Evolutionary conservation across 2,888 invertebrate species (phyloP).

Genomic region (Choreutis nemorana): DNA sequence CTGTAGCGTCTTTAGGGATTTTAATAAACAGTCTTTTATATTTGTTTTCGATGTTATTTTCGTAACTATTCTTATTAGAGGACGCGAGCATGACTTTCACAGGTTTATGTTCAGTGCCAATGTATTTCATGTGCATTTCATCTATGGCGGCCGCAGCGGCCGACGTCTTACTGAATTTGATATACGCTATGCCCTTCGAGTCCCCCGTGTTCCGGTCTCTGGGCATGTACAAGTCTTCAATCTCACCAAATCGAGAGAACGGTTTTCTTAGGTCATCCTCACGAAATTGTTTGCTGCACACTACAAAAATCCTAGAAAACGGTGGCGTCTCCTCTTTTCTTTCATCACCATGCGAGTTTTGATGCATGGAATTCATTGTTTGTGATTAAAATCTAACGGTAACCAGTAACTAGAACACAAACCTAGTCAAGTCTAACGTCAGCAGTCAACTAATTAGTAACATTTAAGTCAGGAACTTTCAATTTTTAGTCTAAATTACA

Average conservation of each 20-base stretch:
- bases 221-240: conserved; percentile 90
- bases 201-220: conserved; percentile 84
- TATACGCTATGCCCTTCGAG: conserved; percentile 90
- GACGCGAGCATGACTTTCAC: conserved; percentile 91
- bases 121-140: conserved; percentile 80
- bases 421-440: too few relatives aligned
- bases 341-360: conserved; percentile 24
- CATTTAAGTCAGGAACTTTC: too few relatives aligned
- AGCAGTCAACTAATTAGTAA: too few relatives aligned
- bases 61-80: conserved; percentile 33
- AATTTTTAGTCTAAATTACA: too few relatives aligned
- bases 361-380: conserved; percentile 16
- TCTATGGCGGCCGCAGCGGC: conserved; percentile 90
- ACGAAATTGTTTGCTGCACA: conserved; percentile 74
- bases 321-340: conserved; percentile 73
- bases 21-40: conserved; percentile 85
- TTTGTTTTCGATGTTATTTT: conserved; percentile 29
- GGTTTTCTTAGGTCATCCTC: conserved; percentile 81
- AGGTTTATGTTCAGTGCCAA: conserved; percentile 77
- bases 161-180: conserved; percentile 90
- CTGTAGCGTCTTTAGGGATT: conserved; percentile 79
- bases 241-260: conserved; percentile 82
- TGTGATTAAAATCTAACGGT: conserved; percentile 16
- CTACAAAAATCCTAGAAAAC: conserved; percentile 88
- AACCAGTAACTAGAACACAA: too few relatives aligned